Conservation (phyloP, 2,113 vertebrate genomes). For the Thalassarche chlororhynchos region DNA sequence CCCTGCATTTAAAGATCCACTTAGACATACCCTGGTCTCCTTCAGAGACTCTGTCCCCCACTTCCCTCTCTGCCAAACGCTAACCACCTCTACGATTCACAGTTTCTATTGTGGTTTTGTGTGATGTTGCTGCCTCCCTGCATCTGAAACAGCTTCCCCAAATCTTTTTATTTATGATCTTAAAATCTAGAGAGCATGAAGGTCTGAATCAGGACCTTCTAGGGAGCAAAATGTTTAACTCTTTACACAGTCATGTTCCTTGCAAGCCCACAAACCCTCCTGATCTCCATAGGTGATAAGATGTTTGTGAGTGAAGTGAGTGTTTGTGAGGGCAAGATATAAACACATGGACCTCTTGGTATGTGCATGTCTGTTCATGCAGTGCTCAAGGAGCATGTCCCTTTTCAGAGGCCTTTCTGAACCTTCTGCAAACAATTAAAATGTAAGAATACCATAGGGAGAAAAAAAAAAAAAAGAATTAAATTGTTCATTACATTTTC, state of each 20-base stretch:
- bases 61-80: background rate
- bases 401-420: background rate
- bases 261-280: background rate
- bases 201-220: background rate
- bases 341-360: background rate
- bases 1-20: background rate
- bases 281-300: background rate
- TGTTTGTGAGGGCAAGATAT: background rate
- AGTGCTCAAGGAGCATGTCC: background rate
- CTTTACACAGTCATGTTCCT: background rate
- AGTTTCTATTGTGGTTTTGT: background rate
- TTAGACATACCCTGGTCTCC: background rate
- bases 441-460: background rate
- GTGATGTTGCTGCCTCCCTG: background rate
- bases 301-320: background rate
- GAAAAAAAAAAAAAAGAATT: background rate
- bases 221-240: background rate
- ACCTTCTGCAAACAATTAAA: slow-evolving; percentile 16
- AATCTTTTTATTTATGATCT: background rate
- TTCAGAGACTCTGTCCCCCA: background rate
- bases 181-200: background rate
- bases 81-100: background rate
- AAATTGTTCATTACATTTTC: slow-evolving; percentile 2
- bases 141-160: background rate
- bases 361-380: rapidly evolving